Base-by-base conservation (phyloP, 2,113 vertebrate species). In the Himantopus leucocephalus region DNA sequence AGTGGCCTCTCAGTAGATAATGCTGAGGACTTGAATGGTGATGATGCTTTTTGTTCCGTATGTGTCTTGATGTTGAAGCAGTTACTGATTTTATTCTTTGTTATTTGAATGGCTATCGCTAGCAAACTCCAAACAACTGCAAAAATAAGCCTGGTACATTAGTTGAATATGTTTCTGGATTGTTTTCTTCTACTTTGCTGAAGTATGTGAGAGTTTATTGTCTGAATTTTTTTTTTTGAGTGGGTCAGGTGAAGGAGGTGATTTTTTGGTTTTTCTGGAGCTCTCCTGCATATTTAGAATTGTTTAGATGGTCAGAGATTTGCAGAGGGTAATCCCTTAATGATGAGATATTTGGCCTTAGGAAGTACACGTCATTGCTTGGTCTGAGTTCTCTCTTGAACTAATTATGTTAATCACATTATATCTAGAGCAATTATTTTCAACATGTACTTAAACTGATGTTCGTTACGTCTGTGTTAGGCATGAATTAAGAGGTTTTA, bases 391-490 rank as follows among this genome's bases (percentile, higher is more conserved):
- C 53, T 30, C n/a, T 81, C 85, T 95, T 92, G 71, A 83, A 47
- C 62, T 94, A 80, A 93, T 96, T 85, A 68, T 72, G 58, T 59
- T 92, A 85, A 95, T 90, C 56, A 73, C 21, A 62, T 90, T 94
- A 64, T 70, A 92, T 64, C 59, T 79, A 59, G 47, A 88, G 43
- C 21, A 83, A 43, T 88, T 92, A 73, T 88, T 94, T 45, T 83
- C 71, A 41, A 88, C 35, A 6, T 66, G 58, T 92, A 68, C 71
- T 88, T 92, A 39, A 68, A 68, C 19, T 73, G 48, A 48, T 93
- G 45, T 88, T 95, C 94, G 48, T 64, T 79, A 23, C 72, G 39
- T 74, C n/a, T 72, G 60, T 79, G 18, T 82, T 94, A 82, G 55
- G 37, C 9, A 82, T 88, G 32, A 72, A 63, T 85, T 78, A 56